Conservation (phyloP, 2,113 vertebrate species). For the Ptychochromis oligacanthus region DNA sequence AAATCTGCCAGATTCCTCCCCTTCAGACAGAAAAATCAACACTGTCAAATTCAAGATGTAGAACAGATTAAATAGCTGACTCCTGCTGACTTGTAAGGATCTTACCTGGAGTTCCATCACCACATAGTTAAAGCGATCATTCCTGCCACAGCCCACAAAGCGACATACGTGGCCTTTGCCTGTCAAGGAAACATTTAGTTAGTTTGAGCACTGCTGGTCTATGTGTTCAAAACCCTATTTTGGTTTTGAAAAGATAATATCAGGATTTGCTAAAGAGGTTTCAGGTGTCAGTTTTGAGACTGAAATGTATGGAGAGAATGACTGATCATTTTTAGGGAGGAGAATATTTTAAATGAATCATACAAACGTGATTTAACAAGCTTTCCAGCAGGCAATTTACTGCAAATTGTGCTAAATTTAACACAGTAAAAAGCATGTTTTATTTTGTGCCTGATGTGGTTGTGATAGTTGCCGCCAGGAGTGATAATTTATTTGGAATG, state of each 20-base stretch:
- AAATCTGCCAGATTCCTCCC: slow-evolving; percentile 97
- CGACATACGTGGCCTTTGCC: slow-evolving; percentile 98
- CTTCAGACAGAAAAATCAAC: slow-evolving; percentile 68
- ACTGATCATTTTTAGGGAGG: not conserved
- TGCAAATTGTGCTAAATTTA: not conserved
- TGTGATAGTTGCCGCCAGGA: not conserved
- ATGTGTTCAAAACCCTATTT: not conserved
- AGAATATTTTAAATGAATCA: not conserved
- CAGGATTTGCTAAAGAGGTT: not conserved
- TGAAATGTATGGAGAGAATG: too few species aligned
- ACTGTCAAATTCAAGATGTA: not conserved
- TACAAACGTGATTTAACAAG: not conserved
- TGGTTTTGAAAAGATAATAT: not conserved
- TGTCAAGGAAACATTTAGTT: slow-evolving; percentile 54
- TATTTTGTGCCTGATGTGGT: not conserved
- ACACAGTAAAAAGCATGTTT: not conserved
- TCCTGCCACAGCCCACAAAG: slow-evolving; percentile 97
- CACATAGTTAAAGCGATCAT: slow-evolving; percentile 98
- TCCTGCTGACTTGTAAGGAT: not conserved
- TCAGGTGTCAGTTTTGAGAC: too few species aligned
- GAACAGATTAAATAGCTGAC: not conserved
- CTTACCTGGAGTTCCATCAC: slow-evolving; percentile 98
- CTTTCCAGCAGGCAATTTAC: not conserved
- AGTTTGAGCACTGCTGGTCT: not conserved
- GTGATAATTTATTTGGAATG: not conserved